Base-by-base conservation (phyloP, 2,797 vertebrate genomes). In the Perodicticus potto region DNA sequence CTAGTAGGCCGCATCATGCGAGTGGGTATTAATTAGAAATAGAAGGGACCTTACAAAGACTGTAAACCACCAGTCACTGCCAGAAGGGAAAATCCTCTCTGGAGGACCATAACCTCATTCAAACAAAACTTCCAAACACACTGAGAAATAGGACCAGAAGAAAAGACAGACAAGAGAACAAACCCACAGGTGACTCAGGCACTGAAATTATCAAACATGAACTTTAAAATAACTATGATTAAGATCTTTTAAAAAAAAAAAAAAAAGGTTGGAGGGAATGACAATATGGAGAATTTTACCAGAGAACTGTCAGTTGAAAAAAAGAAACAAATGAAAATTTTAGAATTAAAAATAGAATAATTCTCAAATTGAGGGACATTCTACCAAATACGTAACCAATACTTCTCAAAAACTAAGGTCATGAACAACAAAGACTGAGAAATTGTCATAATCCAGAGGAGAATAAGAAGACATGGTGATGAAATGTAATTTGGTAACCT, bases 291-390 rank as follows among this genome's bases (percentile, higher is more conserved):
- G 40, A 72, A 22, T 84, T 74, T 72, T 29, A 73, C n/a, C 53
- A 74, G 9, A 69, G 16, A 87, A 83, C 27, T 49, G 70, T 17
- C 65, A 34, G 5, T n/a, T 59, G 67, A 7, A 23, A 55, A 77
- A 74, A 32, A 70, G 14, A n/a, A 57, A 80, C 10, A 77, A 86
- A 63, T 80, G 22, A 4, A 74, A 90, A 53, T 29, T 59, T 87
- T 34, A 86, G 53, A 95, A 59, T 70, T 59, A 74, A 92, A 84
- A 59, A 59, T 34, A 69, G 5, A 67, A 14, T 73, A 69, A 55
- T 65, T 43, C n/a, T 72, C 61, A 84, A 65, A 32, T 7, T 72
- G 45, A 87, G 14, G 57, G 5, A 13, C 45, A 37, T 11, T 63
- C 59, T 89, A 74, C 29, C 73, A 73, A 59, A n/a, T 12, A 9